Percentiles rank a stretch among this genome's conserved stretches.
Conservation (phyloP, 2,797 vertebrate species). For the Steatocranus sp. region DNA sequence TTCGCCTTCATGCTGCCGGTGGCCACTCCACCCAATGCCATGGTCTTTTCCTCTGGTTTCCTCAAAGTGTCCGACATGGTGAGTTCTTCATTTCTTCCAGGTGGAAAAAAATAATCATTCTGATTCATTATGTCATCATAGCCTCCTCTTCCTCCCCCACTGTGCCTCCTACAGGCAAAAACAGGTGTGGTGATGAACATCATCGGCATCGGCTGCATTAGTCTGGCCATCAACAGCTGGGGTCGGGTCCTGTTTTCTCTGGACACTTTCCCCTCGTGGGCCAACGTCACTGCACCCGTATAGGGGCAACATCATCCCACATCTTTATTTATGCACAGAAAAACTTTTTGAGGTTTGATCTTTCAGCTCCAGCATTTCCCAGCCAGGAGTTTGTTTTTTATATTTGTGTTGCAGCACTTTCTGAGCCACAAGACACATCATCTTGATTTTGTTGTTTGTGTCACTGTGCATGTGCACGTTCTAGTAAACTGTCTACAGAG, state of each 20-base stretch:
- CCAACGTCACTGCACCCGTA: conserved; percentile 70
- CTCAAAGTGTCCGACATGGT: conserved; percentile 90
- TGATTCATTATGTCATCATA: not conserved
- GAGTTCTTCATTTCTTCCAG: not conserved
- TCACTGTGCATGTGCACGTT: fast-evolving
- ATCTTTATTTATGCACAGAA: not conserved
- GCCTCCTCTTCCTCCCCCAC: not conserved
- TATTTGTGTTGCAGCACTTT: fast-evolving
- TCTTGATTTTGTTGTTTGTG: not conserved
- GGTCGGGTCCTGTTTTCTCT: conserved; percentile 81
- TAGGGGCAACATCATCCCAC: not conserved
- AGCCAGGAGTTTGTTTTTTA: not conserved
- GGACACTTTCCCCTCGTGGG: conserved; percentile 85
- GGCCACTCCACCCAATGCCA: conserved; percentile 90
- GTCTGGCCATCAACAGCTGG: conserved; percentile 89
- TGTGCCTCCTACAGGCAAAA: conserved; percentile 72
- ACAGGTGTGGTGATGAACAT: conserved; percentile 86
- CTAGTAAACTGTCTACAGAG: not conserved
- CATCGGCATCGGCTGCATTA: conserved; percentile 80
- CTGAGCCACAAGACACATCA: not conserved
- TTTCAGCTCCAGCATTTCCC: not conserved
- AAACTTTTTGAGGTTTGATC: not conserved
- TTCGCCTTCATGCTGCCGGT: conserved; percentile 94
- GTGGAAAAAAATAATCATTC: fast-evolving
- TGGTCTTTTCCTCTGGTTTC: conserved; percentile 85